Evolutionary conservation across 2,888 invertebrate genomes (phyloP).

Genomic region (Endotricha flammealis): DNA sequence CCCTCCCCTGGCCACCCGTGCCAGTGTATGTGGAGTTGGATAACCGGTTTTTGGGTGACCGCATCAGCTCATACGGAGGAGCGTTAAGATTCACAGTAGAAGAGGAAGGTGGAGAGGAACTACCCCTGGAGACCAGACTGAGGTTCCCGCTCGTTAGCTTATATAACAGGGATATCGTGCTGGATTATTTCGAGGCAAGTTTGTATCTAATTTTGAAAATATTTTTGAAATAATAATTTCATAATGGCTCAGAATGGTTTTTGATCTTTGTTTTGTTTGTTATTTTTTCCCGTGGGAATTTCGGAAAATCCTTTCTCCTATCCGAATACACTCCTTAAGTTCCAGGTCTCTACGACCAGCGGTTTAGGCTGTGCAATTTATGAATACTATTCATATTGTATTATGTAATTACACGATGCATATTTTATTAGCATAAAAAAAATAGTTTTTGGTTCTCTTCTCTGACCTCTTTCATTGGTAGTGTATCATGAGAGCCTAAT

Average conservation of each 20-base stretch:
- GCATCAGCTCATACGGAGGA: conserved; percentile 94
- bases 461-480: too few species aligned
- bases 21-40: conserved; percentile 92
- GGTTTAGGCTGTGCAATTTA: too few species aligned
- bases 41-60: conserved; percentile 89
- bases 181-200: conserved; percentile 83
- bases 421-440: too few species aligned
- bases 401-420: too few species aligned
- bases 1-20: conserved; percentile 68
- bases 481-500: too few species aligned
- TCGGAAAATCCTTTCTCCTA: too few species aligned
- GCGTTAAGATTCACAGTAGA: conserved; percentile 87
- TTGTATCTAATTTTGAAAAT: conserved; percentile 1
- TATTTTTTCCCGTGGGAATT: too few species aligned
- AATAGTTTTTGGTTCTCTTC: too few species aligned
- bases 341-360: too few species aligned
- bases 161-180: conserved; percentile 84
- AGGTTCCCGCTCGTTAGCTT: conserved; percentile 90
- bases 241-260: not conserved
- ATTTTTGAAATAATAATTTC: not conserved
- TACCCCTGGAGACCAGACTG: conserved; percentile 73
- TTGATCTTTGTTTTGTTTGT: too few species aligned
- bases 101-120: conserved; percentile 80
- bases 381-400: too few species aligned
- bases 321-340: too few species aligned